These are phyloP conservation scores for Bombus impatiens DNA, from an alignment of 1,140 invertebrate genomes.

Conservation along the genomic window DNA sequence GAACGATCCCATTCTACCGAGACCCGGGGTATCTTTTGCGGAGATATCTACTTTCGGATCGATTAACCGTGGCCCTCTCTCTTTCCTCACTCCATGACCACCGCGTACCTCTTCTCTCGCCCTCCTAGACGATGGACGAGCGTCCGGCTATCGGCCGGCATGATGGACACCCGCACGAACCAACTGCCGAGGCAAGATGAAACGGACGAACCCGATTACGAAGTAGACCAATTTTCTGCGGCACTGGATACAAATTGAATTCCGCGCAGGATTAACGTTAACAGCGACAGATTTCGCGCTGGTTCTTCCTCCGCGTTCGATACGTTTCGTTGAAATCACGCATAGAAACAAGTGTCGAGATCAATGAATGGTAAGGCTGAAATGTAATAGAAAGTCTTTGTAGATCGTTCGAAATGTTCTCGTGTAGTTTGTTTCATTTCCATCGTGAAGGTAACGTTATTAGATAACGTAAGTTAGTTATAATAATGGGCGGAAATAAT, in stretches of 20 bases:
- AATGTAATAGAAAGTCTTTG: not conserved
- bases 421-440: not conserved
- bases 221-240: constrained; percentile 69
- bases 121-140: not conserved
- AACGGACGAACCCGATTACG: constrained; percentile 65
- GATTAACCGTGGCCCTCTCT: constrained; percentile 55
- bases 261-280: constrained; percentile 63
- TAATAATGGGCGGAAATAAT: no score
- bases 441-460: not conserved
- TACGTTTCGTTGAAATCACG: not conserved
- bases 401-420: no score
- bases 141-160: constrained; percentile 4
- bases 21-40: constrained; percentile 54
- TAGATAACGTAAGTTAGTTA: not conserved
- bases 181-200: constrained; percentile 45
- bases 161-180: constrained; percentile 33
- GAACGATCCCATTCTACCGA: constrained; percentile 60
- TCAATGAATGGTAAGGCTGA: not conserved
- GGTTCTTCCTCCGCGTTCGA: not conserved
- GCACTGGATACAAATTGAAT: constrained; percentile 67
- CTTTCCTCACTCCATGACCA: not conserved
- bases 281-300: constrained; percentile 63
- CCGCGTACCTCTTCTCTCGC: not conserved
- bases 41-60: constrained; percentile 67
- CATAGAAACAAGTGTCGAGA: not conserved